Evolutionary conservation across 2,888 invertebrate genomes (phyloP).

Genomic region (Cheilosia urbana): DNA sequence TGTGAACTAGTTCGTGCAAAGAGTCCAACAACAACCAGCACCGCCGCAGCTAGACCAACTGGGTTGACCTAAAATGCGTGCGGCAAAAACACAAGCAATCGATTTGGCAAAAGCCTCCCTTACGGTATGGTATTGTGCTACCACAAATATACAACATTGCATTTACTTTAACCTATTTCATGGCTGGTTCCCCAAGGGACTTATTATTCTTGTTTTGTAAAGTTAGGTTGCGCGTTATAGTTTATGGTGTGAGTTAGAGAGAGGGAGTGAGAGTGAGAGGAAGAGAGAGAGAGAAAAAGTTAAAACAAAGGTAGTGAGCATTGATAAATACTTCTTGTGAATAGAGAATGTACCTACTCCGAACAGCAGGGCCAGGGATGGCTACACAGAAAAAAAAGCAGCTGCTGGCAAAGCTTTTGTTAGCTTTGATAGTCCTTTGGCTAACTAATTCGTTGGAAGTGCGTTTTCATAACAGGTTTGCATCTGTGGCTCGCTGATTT

Average conservation of each 20-base stretch:
- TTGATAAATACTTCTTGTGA: not conserved
- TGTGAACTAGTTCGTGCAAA: slow-evolving; percentile 42
- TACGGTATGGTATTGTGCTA: not conserved
- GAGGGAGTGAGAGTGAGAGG: not conserved
- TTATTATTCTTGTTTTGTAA: slow-evolving; percentile 18
- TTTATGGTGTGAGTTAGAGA: not conserved
- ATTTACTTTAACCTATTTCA: slow-evolving; percentile 24
- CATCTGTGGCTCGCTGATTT: too few species aligned
- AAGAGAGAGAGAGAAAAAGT: not conserved
- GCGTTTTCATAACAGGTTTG: too few species aligned
- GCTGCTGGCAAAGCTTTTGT: too few species aligned
- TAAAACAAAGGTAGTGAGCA: too few species aligned
- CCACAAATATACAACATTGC: slow-evolving; percentile 16
- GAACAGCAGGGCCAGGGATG: too few species aligned
- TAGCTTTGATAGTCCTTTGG: too few species aligned
- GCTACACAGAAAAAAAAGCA: too few species aligned
- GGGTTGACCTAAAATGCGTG: slow-evolving; percentile 50
- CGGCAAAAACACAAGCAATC: slow-evolving; percentile 31
- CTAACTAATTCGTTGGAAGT: too few species aligned
- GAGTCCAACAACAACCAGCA: not conserved
- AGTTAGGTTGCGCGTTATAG: slow-evolving; percentile 10
- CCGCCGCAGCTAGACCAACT: not conserved
- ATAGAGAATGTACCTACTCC: too few species aligned
- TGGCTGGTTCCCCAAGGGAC: slow-evolving; percentile 7
- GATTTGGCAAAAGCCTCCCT: slow-evolving; percentile 24